Conservation (phyloP, 1,140 invertebrate species). For the Globodera ellingtonae region DNA sequence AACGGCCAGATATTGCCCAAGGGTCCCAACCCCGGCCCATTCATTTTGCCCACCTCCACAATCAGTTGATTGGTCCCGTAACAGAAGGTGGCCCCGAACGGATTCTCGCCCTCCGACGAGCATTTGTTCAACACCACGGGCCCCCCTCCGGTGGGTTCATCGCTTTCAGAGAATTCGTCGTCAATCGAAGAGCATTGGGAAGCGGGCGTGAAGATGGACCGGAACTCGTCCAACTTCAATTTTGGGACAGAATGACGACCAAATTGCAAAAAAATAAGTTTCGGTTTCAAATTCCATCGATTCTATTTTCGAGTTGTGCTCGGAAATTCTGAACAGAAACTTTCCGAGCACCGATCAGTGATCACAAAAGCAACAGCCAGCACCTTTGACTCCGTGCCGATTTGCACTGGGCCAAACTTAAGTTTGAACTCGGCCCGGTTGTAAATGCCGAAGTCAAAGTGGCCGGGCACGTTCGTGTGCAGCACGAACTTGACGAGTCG, state of each 20-base stretch:
- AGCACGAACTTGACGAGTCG: conserved; percentile 93
- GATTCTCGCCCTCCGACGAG: conserved; percentile 55
- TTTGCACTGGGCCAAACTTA: too few species aligned
- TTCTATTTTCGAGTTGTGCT: background rate
- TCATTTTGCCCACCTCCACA: conserved; percentile 43
- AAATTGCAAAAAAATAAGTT: too few species aligned
- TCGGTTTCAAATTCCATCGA: background rate
- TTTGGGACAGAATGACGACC: background rate
- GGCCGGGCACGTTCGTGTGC: conserved; percentile 96
- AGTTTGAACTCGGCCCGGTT: conserved; percentile 38
- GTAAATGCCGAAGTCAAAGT: conserved; percentile 90
- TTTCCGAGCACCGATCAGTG: too few species aligned
- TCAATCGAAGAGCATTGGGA: conserved; percentile 37
- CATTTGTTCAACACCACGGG: conserved; percentile 49
- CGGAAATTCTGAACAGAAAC: background rate
- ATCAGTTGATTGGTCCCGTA: conserved; percentile 53
- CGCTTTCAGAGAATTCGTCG: conserved; percentile 5
- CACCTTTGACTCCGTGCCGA: too few species aligned
- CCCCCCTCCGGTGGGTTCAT: conserved; percentile 21
- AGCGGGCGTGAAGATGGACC: conserved; percentile 36
- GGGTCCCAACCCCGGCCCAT: background rate
- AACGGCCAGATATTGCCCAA: too few species aligned
- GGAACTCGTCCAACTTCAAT: conserved; percentile 47
- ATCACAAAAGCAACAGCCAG: too few species aligned
- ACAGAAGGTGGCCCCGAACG: conserved; percentile 56